phyloP scores from a whole-genome alignment of 2,797 vertebrate species.

The Eulemur coronatus region DNA sequence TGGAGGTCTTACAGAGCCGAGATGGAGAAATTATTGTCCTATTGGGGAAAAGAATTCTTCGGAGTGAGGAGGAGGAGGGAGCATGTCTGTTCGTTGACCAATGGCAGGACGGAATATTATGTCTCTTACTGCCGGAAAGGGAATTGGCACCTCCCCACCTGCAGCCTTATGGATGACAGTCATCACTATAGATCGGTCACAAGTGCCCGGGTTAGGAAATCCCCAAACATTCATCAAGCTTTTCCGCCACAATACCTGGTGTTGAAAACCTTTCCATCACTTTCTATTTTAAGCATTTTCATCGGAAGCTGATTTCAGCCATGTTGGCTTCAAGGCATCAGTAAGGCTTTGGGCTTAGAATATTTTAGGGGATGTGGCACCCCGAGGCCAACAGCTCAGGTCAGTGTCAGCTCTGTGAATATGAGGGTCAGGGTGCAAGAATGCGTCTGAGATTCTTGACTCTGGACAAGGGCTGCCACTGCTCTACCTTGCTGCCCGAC shows the following conservation, averaged over 20 bases:
- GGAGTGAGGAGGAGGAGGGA: conserved; percentile 3
- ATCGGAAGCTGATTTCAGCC: not conserved
- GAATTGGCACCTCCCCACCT: not conserved
- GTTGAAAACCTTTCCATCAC: not conserved
- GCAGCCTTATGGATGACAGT: not conserved
- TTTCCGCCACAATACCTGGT: not conserved
- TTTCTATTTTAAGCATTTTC: not conserved
- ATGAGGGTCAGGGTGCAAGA: not conserved
- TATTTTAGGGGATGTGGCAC: not conserved
- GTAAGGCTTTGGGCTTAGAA: not conserved
- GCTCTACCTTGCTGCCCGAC: fast-evolving
- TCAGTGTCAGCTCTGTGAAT: not conserved
- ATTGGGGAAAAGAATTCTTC: conserved; percentile 59
- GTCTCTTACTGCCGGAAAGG: not conserved
- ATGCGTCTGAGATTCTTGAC: not conserved
- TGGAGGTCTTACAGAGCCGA: conserved; percentile 31
- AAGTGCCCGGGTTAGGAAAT: conserved; percentile 2
- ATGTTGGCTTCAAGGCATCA: not conserved
- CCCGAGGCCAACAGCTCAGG: not conserved
- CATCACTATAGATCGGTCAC: conserved; percentile 17
- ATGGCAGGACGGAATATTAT: not conserved
- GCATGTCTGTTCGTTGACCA: not conserved
- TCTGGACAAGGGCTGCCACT: no score
- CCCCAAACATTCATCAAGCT: conserved; percentile 25
- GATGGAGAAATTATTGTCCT: conserved; percentile 61